Base-by-base conservation (phyloP, 2,888 invertebrate species). In the Ophioninae sp. region DNA sequence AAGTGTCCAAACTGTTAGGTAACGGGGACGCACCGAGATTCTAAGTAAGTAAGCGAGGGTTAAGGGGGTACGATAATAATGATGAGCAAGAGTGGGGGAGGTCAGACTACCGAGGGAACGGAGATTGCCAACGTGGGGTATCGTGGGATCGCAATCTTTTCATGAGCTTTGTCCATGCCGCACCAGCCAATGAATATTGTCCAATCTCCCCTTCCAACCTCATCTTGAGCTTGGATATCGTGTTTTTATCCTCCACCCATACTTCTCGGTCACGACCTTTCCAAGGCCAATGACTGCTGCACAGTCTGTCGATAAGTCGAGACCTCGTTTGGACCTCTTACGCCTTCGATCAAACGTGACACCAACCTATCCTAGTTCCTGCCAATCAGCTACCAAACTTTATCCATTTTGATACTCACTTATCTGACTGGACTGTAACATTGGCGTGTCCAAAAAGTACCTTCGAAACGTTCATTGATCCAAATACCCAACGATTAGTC, bases 1-100 rank as follows among this genome's bases (percentile, higher is more conserved):
- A 85, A 85, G 82, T 79, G 81, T 83, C 85, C 76, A 86, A 85
- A 86, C 84, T 81, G 85, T 81, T 85, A 84, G 72, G 84, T 86
- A 87, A 87, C 87, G 87, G 84, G 79, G 68, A 77, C 79, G 58
- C 68, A 61, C 41, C 13, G 76, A 64, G 30, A 30, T 30, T n/a
- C n/a, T n/a, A n/a, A n/a, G n/a, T 30, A 30, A 76, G 73, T 73
- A 79, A 51, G 63, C 39, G 61, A 58, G 86, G 81, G 69, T 82
- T 84, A 73, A 77, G 72, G 79, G 79, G 81, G 71, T 80, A 77
- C 20, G 51, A 83, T 83, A 83, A 83, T 85, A 78, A 81, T 71
- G 68, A 75, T 72, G n/a, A 41, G 67, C 30, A 64, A 71, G 69
- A 61, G 73, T 30, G 44, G 75, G 58, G 73, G 44, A 74, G 79